Evolutionary conservation across 1,140 invertebrate species (phyloP).

Genomic region (Drosophila kanapiae): DNA sequence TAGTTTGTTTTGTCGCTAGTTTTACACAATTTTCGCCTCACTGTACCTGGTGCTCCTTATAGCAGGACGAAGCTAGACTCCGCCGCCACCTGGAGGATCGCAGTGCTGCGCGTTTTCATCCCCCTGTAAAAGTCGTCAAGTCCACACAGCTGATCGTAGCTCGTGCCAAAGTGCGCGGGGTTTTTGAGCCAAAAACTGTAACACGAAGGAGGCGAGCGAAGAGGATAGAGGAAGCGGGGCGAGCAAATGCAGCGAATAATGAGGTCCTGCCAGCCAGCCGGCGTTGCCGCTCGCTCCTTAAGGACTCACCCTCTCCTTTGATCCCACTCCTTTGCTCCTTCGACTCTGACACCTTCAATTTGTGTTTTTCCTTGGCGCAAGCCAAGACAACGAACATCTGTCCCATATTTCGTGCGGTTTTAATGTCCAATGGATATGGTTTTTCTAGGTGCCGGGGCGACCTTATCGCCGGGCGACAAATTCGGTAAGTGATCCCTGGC

Average conservation of each 20-base stretch:
- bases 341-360: slow-evolving; percentile 78
- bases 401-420: slow-evolving; percentile 81
- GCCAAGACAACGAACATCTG: slow-evolving; percentile 77
- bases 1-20: too few relatives aligned
- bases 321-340: slow-evolving; percentile 40
- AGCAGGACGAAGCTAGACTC: slow-evolving; percentile 37
- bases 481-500: slow-evolving; percentile 67
- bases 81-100: slow-evolving; percentile 50
- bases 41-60: slow-evolving; percentile 14
- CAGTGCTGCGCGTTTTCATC: slow-evolving; percentile 44
- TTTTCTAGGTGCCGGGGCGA: slow-evolving; percentile 30
- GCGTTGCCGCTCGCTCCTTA: slow-evolving; percentile 62
- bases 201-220: slow-evolving; percentile 52
- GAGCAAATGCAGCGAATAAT: slow-evolving; percentile 78
- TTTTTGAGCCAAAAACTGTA: slow-evolving; percentile 72
- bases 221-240: slow-evolving; percentile 23
- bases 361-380: slow-evolving; percentile 71
- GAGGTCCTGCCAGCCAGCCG: slow-evolving; percentile 66
- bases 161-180: slow-evolving; percentile 82
- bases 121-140: slow-evolving; percentile 39
- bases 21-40: background rate
- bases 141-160: slow-evolving; percentile 68
- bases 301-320: slow-evolving; percentile 30
- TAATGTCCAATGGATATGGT: slow-evolving; percentile 57
- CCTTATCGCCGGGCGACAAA: slow-evolving; percentile 67